Percentiles rank a stretch among this genome's conserved stretches.
Conservation (phyloP, 2,113 vertebrate genomes). For the Scalopus aquaticus region DNA sequence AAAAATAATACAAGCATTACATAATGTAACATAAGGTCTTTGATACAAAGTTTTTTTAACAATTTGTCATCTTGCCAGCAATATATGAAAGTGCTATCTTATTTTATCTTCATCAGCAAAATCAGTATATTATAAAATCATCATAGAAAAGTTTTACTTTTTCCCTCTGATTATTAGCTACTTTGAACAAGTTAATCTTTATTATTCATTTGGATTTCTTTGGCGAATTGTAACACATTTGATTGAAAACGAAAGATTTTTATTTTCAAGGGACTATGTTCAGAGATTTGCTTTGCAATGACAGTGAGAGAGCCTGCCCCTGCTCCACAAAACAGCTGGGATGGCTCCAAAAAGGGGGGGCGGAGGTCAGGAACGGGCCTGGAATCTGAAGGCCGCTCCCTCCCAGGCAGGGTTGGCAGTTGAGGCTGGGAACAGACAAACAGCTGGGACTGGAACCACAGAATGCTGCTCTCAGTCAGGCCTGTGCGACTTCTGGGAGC, state of each 20-base stretch:
- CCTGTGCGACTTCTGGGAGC: not conserved
- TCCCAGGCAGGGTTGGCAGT: not conserved
- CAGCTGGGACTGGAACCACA: not conserved
- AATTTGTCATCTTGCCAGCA: not conserved
- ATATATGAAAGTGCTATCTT: slow-evolving; percentile 10
- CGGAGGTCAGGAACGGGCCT: not conserved
- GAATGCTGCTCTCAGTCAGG: not conserved
- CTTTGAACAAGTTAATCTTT: slow-evolving; percentile 18
- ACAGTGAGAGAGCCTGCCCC: not conserved
- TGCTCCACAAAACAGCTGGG: not conserved
- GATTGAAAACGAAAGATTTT: not conserved
- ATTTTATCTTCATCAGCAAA: not conserved
- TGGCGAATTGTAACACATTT: not conserved
- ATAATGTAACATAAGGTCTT: no score
- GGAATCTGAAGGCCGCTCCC: not conserved
- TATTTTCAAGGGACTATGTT: slow-evolving; percentile 9
- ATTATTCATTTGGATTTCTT: not conserved
- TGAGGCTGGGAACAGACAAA: not conserved
- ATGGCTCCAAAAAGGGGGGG: not conserved
- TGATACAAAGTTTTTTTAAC: not conserved
- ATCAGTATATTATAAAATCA: not conserved
- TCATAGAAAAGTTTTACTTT: not conserved
- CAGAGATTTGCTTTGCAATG: not conserved
- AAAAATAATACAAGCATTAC: not conserved
- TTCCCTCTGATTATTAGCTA: slow-evolving; percentile 11